These are phyloP conservation scores for Atta cephalotes DNA, from an alignment of 1,140 invertebrate species.

Conservation along the genomic window DNA sequence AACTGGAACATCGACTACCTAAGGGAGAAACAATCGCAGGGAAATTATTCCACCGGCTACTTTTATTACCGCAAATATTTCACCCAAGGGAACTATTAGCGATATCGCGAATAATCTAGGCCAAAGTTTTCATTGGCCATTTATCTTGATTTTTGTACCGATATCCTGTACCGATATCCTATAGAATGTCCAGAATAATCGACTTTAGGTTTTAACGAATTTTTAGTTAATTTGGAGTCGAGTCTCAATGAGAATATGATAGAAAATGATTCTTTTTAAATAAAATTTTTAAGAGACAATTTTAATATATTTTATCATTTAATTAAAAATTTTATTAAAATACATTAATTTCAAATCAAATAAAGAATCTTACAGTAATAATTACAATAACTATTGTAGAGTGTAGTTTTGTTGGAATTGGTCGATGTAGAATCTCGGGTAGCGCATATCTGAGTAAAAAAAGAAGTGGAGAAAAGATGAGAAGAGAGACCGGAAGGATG, in stretches of 20 bases:
- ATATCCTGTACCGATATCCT: background rate
- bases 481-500: background rate
- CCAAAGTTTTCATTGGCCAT: constrained; percentile 6
- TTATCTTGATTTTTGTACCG: constrained; percentile 33
- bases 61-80: constrained; percentile 53
- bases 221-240: background rate
- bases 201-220: background rate
- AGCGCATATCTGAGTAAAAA: background rate
- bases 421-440: background rate
- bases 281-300: background rate
- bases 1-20: constrained; percentile 28
- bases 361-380: background rate
- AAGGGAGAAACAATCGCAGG: constrained; percentile 31
- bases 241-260: background rate
- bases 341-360: background rate
- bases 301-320: constrained; percentile 19
- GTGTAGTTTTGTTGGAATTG: background rate
- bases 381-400: background rate
- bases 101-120: constrained; percentile 25
- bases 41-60: constrained; percentile 30
- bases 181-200: background rate
- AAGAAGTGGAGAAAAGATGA: background rate
- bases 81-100: background rate
- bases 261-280: background rate
- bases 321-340: background rate